Conservation (phyloP, 2,888 invertebrate species). For the Petrolisthes manimaculis region DNA sequence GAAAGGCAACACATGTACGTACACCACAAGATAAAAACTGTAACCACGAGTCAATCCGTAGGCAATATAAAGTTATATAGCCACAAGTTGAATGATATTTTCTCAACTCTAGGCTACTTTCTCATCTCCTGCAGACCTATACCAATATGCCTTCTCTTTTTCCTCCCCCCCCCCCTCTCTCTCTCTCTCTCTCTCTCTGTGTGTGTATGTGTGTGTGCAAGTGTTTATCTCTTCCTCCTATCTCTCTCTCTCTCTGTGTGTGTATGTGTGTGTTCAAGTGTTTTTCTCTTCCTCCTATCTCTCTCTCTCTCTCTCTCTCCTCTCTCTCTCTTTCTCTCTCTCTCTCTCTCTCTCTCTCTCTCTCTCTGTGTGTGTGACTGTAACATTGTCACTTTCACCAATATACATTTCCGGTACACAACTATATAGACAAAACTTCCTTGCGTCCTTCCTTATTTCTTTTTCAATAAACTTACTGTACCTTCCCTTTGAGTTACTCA, state of each 20-base stretch:
- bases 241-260: neutral
- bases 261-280: neutral
- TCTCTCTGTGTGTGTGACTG: neutral
- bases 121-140: neutral
- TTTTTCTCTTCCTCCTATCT: neutral
- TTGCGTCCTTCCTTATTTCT: no score
- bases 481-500: no score
- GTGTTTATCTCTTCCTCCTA: neutral
- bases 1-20: no score
- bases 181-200: constrained; percentile 12
- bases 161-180: neutral
- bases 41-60: no score
- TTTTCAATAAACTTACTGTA: no score
- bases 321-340: neutral
- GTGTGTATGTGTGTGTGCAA: neutral
- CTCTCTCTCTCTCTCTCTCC: neutral
- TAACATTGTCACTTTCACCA: neutral
- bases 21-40: no score
- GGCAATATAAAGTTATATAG: no score
- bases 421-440: no score
- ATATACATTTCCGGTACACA: no score
- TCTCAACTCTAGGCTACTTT: neutral
- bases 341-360: neutral
- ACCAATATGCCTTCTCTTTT: neutral
- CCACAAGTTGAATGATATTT: no score